These are phyloP conservation scores for Tetanocera ferruginea DNA, from an alignment of 2,888 invertebrate species.

Conservation along the genomic window DNA sequence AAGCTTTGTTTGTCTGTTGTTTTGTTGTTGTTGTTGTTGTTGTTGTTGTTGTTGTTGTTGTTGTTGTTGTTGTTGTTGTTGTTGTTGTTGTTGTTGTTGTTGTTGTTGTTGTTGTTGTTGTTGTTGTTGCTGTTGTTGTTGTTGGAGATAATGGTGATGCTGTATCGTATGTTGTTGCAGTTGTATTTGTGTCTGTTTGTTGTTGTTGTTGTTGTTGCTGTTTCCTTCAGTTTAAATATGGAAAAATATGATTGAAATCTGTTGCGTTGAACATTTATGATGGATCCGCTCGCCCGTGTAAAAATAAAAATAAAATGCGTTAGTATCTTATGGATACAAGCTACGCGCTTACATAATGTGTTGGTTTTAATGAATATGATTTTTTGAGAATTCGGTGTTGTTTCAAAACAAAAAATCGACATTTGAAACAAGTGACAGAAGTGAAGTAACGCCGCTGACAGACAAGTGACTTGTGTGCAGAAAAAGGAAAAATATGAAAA, in stretches of 20 bases:
- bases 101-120: background rate
- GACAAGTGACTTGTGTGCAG: background rate
- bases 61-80: conserved; percentile 41
- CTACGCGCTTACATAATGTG: conserved; percentile 17
- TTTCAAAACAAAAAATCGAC: background rate
- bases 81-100: conserved; percentile 13
- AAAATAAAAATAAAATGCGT: conserved; percentile 11
- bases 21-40: background rate
- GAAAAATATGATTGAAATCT: conserved; percentile 28
- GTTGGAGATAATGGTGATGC: conserved; percentile 19
- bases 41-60: conserved; percentile 10
- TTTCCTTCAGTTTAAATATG: background rate
- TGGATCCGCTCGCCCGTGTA: background rate
- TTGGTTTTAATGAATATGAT: background rate
- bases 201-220: conserved; percentile 29
- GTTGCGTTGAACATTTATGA: background rate
- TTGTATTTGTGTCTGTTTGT: conserved; percentile 46
- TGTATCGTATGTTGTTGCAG: conserved; percentile 23
- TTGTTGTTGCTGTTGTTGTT: background rate
- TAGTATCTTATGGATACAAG: background rate
- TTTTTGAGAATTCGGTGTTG: background rate
- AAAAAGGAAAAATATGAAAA: conserved; percentile 17
- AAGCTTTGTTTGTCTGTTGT: no score
- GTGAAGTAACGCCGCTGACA: background rate
- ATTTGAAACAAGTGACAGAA: background rate